Evolutionary conservation across 2,797 vertebrate genomes (phyloP).

Genomic region (Spatula clypeata): DNA sequence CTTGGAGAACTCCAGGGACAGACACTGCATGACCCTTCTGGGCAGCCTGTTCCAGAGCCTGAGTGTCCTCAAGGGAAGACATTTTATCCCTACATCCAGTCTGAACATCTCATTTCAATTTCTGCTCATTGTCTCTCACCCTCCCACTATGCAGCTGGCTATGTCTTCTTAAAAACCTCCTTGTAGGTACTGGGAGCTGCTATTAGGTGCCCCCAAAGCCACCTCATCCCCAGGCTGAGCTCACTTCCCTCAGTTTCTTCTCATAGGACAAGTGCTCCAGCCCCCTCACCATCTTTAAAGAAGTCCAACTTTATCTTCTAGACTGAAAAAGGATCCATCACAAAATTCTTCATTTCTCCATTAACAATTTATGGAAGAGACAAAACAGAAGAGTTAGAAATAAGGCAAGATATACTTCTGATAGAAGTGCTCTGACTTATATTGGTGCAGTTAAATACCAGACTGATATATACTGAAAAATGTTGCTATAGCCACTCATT

Average conservation of each 20-base stretch:
- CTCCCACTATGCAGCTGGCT: background rate
- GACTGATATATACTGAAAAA: background rate
- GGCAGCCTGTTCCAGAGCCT: background rate
- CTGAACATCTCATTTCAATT: background rate
- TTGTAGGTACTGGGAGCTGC: background rate
- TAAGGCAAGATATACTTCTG: background rate
- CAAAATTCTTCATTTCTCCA: background rate
- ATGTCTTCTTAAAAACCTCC: background rate
- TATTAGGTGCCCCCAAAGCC: background rate
- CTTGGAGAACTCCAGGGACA: background rate
- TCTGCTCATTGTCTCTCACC: background rate
- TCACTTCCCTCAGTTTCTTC: background rate
- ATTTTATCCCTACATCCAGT: background rate
- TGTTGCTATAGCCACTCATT: background rate
- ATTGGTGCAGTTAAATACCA: background rate
- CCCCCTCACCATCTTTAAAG: background rate
- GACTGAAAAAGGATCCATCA: background rate
- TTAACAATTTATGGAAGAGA: background rate
- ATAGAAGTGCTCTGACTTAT: background rate
- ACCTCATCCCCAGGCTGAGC: background rate
- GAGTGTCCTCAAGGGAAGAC: background rate
- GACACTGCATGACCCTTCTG: background rate
- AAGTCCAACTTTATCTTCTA: background rate
- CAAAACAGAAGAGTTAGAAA: background rate
- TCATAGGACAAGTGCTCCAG: background rate